Evolutionary conservation across 2,888 invertebrate genomes (phyloP), one percentile per base, ranked within the genome.

Genomic region (Chalcis sispes): DNA sequence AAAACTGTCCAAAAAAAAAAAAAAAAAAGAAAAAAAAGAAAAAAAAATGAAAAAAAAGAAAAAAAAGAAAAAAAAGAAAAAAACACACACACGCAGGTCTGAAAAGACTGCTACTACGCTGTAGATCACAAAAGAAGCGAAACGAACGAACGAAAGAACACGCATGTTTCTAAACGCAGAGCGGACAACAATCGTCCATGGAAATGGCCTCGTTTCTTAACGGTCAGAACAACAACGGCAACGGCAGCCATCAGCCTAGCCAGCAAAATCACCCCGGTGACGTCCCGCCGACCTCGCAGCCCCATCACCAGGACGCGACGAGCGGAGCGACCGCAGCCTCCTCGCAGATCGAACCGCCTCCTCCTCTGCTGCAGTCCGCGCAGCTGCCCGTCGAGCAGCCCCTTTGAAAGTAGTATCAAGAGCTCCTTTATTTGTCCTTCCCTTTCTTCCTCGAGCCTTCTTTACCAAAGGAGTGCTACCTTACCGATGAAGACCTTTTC

Each of bases 131-230:
- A 79, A 86, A 86, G 87, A 87, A 87, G 87, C 87, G 86, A 87
- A 85, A 87, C 73, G 77, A 79, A 76, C 73, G 76, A 75, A 79
- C 73, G 77, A 77, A 79, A 70, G 87, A 87, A 88, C 86, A 85
- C 85, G 85, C 86, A 88, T 88, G 85, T 88, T 88, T 88, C 86
- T 88, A 83, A 88, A 87, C 86, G 76, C 78, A 88, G 88, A 88
- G 85, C 86, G 87, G 87, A 81, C 88, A 88, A 83, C 87, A 87
- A 80, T 83, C 87, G 76, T 83, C 87, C 79, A 87, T 88, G 88
- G 88, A 88, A 85, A 88, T 88, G 88, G 86, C 88, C 72, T 88
- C 88, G 82, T 88, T 88, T 84, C 85, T 87, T 71, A 88, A 88
- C 82, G 88, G 88, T 56, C 88, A 88, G 82, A 88, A 88, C 86